Evolutionary conservation across 1,140 invertebrate genomes (phyloP), one percentile per base, ranked within the genome.

Genomic region (Hydropsyche tenuis): DNA sequence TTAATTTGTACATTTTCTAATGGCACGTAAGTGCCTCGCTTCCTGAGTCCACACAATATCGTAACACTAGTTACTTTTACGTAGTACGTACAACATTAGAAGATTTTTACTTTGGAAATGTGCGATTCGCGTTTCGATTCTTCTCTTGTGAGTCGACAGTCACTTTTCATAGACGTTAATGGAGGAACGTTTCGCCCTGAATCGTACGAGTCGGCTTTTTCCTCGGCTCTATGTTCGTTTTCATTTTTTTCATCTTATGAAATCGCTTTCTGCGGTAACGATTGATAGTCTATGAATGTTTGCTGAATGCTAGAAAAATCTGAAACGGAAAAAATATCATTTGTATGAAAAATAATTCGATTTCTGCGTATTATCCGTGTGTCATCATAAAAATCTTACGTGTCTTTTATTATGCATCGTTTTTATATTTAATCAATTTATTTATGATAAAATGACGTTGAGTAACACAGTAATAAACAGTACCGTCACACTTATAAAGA

Each of bases 1-100:
- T 51, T 48, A 48, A 25, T 48, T 68, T 48, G 25, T 25, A 23
- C 43, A 27, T 68, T 68, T 68, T 68, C 65, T 68, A 68, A 68
- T 48, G 7, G 18, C 37, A 30, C 23, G 43, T 45, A 62, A 53
- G 16, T 53, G 48, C 48, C 6, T 53, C 6, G 16, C 22, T 60
- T 60, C 53, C 53, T 27, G 3, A 4, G 23, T 11, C n/a, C n/a
- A 37, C 30, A 37, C 9, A 37, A 37, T 37, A 37, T 37, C 30
- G 30, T 37, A 37, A 14, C 14, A 16, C 46, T 3, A 51, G 2
- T 51, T 14, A 2, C 14, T 20, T n/a, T 5, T 51, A n/a, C 14
- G 14, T 5, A 5, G 14, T 51, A n/a, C n/a, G n/a, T n/a, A n/a
- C n/a, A n/a, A n/a, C n/a, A n/a, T n/a, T n/a, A 4, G 4, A 51